Evolutionary conservation across 1,140 invertebrate genomes (phyloP).

Genomic region (Bombyx mandarina): DNA sequence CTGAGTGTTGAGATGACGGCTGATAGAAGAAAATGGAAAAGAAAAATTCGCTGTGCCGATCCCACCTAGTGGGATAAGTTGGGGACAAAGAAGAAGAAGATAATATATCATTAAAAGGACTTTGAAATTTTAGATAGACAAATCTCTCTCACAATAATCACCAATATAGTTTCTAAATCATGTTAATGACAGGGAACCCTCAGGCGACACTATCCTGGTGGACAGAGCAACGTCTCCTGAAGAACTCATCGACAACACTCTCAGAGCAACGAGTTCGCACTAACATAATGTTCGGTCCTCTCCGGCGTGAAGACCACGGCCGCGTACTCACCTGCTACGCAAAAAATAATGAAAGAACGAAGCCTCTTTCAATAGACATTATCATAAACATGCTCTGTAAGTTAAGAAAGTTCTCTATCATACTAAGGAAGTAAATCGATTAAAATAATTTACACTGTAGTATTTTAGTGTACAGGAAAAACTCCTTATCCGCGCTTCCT

Average conservation of each 20-base stretch:
- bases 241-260: slow-evolving; percentile 36
- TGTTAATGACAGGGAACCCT: slow-evolving; percentile 34
- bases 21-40: too few relatives aligned
- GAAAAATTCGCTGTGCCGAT: too few relatives aligned
- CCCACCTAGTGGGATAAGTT: too few relatives aligned
- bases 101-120: too few relatives aligned
- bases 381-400: slow-evolving; percentile 56
- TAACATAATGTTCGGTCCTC: slow-evolving; percentile 44
- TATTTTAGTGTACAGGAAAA: background rate
- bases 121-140: too few relatives aligned
- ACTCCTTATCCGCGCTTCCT: background rate
- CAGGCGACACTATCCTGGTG: slow-evolving; percentile 43
- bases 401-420: slow-evolving; percentile 12
- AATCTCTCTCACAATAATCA: too few relatives aligned
- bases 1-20: too few relatives aligned
- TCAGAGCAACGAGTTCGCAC: slow-evolving; percentile 52
- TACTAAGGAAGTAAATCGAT: background rate
- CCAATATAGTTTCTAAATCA: too few relatives aligned
- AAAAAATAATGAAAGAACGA: slow-evolving; percentile 43
- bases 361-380: slow-evolving; percentile 46
- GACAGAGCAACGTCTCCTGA: slow-evolving; percentile 34
- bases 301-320: slow-evolving; percentile 48
- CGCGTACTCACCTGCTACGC: slow-evolving; percentile 44
- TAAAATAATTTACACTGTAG: background rate
- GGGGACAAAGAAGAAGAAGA: too few relatives aligned